Base-by-base conservation (phyloP, 2,113 vertebrate genomes). In the Stictonetta naevosa region DNA sequence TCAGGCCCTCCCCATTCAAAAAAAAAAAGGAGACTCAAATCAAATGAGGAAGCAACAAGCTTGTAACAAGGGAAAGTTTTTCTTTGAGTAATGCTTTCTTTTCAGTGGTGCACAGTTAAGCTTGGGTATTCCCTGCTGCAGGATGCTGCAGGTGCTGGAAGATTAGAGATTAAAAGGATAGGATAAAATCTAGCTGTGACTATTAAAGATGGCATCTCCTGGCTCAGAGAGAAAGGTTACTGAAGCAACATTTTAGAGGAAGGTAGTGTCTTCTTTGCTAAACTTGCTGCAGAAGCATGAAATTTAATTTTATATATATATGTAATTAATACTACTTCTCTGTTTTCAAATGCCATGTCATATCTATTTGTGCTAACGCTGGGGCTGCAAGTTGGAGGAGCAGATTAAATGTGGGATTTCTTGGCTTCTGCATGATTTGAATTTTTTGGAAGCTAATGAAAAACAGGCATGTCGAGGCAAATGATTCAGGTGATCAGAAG, bases 361-460 rank as follows among this genome's bases (percentile, higher is more conserved):
- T 16, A 11, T 7, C 29, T 76, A 26, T 46, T 48, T 25, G 44
- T 28, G 34, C 60, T 62, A 56, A 29, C 0, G 2, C 48, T 29
- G 38, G 52, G 52, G 50, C 60, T 87, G 10, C 33, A 38, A 15
- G 53, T 42, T 34, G 62, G 44, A 64, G 67, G 1, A 80, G 82
- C 67, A 90, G 63, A 76, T 73, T 79, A 60, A 71, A 28, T 36
- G 74, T 81, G 66, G 82, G 77, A 60, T 84, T 82, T 87, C 62
- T 87, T 88, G 62, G 73, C 77, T 89, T 73, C 50, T 38, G 3
- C 40, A 3, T 44, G 44, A 8, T 26, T 73, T 63, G 25, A 14
- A 60, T 1, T 28, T 76, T 72, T 69, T 60, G 67, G 67, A 48
- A 56, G 58, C 25, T 84, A 42, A 91, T 55, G n/a, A 34, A 60